These are phyloP conservation scores for Tetragonula carbonaria DNA, from an alignment of 2,888 invertebrate species.

Conservation along the genomic window DNA sequence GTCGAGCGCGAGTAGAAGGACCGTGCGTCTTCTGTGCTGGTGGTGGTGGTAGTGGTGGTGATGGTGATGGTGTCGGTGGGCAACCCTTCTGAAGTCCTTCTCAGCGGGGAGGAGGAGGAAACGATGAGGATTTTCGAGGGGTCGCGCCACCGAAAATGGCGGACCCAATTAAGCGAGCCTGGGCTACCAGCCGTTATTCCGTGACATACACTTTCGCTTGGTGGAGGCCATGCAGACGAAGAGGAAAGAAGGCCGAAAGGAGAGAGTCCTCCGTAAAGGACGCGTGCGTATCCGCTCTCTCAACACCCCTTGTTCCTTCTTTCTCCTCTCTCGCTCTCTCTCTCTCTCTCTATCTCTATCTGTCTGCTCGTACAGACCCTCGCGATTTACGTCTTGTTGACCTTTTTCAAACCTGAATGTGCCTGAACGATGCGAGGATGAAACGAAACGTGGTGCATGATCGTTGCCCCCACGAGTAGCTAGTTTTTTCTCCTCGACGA, in stretches of 20 bases:
- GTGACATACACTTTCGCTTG: conserved; percentile 60
- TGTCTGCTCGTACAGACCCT: conserved; percentile 45
- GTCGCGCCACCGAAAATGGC: conserved; percentile 82
- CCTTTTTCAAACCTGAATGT: conserved; percentile 66
- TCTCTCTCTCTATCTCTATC: neutral
- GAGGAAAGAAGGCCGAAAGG: conserved; percentile 58
- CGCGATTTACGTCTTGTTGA: conserved; percentile 76
- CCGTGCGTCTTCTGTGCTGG: conserved; percentile 67
- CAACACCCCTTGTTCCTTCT: conserved; percentile 33
- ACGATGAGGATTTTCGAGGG: conserved; percentile 74
- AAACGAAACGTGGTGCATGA: conserved; percentile 13
- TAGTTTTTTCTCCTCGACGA: conserved; percentile 26
- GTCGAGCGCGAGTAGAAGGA: conserved; percentile 66
- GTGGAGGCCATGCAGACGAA: conserved; percentile 65
- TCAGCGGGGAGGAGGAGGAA: conserved; percentile 60
- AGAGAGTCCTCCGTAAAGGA: conserved; percentile 57
- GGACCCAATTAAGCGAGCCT: conserved; percentile 83
- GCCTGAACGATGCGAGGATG: conserved; percentile 36
- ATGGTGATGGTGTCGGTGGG: conserved; percentile 71
- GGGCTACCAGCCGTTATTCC: conserved; percentile 72
- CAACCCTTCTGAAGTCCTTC: conserved; percentile 80
- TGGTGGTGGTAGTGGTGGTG: conserved; percentile 31
- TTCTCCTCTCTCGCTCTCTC: too few species aligned
- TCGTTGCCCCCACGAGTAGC: conserved; percentile 45
- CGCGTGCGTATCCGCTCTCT: conserved; percentile 37